Base-by-base conservation (phyloP, 2,797 vertebrate genomes). In the Falco naumanni region DNA sequence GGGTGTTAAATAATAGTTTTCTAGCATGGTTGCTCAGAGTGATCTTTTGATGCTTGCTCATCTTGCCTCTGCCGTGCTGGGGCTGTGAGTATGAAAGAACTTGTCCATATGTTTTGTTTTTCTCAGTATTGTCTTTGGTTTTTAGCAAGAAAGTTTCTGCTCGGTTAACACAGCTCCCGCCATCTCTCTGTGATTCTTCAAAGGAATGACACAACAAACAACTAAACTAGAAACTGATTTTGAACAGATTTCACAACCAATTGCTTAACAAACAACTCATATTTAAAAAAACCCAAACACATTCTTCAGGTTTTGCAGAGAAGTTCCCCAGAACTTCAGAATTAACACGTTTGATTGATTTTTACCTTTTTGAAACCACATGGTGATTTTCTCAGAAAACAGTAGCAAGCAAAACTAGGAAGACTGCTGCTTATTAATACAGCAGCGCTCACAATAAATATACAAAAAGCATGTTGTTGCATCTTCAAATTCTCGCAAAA, bases 401-500 rank as follows among this genome's bases (percentile, higher is more conserved):
- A 71, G 56, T 1, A 61, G 50, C 50, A 60, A 87, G 31, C 45
- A 22, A 16, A 51, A 61, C 22, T 11, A 41, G 48, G n/a, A 53
- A 41, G 26, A 11, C 9, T 31, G 45, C 7, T 81, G 31, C 37
- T 48, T 34, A 11, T 16, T 45, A 33, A 48, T 4, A 37, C 15
- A 66, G 16, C 43, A 66, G 28, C 24, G 20, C 24, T 33, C 41
- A 8, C 50, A 60, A 60, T 14, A 28, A 77, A 20, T 1, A 20
- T 2, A 61, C 0, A 3, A 59, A 28, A 69, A 91, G n/a, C 39
- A 8, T 11, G 4, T 11, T 37, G 13, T 0, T 45, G n/a, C 71
- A n/a, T 7, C 47, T 29, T 37, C 31, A 15, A 9, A 10, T 33
- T 6, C 51, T 33, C 34, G 39, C 5, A 33, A 50, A 47, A 47